Conservation (phyloP, 2,888 invertebrate genomes). For the Branchipolynoe longqiensis region DNA sequence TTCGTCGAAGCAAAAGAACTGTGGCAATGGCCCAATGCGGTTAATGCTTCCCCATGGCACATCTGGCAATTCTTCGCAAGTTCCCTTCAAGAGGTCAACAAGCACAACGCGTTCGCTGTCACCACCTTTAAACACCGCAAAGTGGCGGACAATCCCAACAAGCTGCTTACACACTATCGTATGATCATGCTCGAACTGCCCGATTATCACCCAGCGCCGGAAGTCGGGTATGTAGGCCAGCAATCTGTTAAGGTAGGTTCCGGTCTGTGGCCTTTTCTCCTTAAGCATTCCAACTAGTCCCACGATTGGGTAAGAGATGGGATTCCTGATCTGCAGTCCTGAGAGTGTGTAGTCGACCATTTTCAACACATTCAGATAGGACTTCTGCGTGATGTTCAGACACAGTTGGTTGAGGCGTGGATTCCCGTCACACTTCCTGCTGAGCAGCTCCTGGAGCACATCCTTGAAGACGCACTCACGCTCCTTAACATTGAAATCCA, state of each 20-base stretch:
- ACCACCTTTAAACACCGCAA: conserved; percentile 36
- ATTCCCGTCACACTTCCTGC: conserved; percentile 29
- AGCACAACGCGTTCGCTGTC: conserved; percentile 32
- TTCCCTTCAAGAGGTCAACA: conserved; percentile 21
- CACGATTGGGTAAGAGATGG: conserved; percentile 11
- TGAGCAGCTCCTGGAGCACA: conserved; percentile 9
- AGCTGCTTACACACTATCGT: conserved; percentile 36
- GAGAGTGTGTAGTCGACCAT: conserved; percentile 42
- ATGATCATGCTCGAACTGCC: conserved; percentile 38
- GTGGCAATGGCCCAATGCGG: conserved; percentile 28
- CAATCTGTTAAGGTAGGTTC: conserved; percentile 13
- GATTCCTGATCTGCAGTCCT: conserved; percentile 22
- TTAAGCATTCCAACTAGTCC: conserved; percentile 18
- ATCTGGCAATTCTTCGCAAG: conserved; percentile 24
- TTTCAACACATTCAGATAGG: conserved; percentile 33
- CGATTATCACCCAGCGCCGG: conserved; percentile 24
- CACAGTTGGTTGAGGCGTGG: conserved; percentile 12
- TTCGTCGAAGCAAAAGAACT: conserved; percentile 46
- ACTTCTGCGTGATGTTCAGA: conserved; percentile 18
- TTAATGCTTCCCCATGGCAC: conserved; percentile 42
- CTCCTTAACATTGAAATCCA: conserved; percentile 8
- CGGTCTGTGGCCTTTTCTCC: conserved; percentile 27
- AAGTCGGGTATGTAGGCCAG: conserved; percentile 37
- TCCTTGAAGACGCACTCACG: conserved; percentile 37
- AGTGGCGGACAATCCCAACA: conserved; percentile 39